Base-by-base conservation (phyloP, 2,888 invertebrate genomes). In the Dioctria linearis region DNA sequence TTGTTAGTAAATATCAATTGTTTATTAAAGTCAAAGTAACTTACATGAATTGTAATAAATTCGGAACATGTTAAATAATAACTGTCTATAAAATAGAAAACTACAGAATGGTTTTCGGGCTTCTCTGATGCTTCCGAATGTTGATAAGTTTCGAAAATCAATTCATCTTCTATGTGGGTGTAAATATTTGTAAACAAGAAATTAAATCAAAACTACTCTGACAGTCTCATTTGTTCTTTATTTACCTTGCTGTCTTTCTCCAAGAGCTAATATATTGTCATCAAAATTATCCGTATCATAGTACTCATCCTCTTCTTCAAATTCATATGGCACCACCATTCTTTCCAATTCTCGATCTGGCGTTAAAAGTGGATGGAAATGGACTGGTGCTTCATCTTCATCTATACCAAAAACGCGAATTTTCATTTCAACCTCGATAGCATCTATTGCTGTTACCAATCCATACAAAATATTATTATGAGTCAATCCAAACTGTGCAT, bases 41-140 rank as follows among this genome's bases (percentile, higher is more conserved):
- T 87, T 82, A 88, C 87, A 82, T 86, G 85, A 46, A 84, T 85
- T 25, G 87, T 82, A 2, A 84, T 81, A 80, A 88, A 87, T 81
- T 86, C 84, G 3, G 86, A 84, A 80, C 84, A 86, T 3, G 88
- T 88, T 71, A 88, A 85, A 57, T 80, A 86, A 79, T 83, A 82
- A 73, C 83, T 86, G 80, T 88, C 88, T 3, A 87, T 85, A 49
- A 86, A 88, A 82, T 88, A 86, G 81, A 88, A 88, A 3, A 80
- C 76, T 3, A 88, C 83, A 0, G 85, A 84, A 46, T 85, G 86
- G 79, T 85, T 86, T 37, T 65, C 51, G 9, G n/a, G 80, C 80
- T 0, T 76, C 8, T 81, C 49, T 5, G 84, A 80, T 4, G 69
- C 82, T 4, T 82, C 37, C 0, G 87, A 85, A 4, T 87, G 84